Percentiles rank a stretch among this genome's conserved stretches.
These are phyloP conservation scores for Melipona bicolor DNA, from an alignment of 2,888 invertebrate genomes.

Conservation along the genomic window DNA sequence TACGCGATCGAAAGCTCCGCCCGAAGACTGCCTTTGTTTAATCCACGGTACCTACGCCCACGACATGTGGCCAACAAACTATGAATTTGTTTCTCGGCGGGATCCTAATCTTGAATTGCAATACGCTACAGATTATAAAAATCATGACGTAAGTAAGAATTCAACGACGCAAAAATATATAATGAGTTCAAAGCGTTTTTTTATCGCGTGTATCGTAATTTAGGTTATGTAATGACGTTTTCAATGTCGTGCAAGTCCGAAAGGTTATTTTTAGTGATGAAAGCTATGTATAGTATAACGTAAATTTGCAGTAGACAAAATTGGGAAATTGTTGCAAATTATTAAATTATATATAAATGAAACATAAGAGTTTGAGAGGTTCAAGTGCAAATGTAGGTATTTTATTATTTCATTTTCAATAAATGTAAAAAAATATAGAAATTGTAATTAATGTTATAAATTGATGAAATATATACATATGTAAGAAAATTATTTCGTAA, in stretches of 20 bases:
- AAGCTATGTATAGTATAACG: neutral
- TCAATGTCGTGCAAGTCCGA: neutral
- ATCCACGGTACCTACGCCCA: conserved; percentile 78
- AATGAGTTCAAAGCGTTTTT: neutral
- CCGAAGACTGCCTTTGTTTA: conserved; percentile 80
- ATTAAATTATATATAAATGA: neutral
- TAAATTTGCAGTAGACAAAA: neutral
- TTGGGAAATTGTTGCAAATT: neutral
- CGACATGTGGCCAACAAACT: conserved; percentile 75
- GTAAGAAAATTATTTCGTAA: neutral
- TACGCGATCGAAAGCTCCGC: conserved; percentile 80
- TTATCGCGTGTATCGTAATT: neutral
- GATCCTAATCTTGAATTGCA: conserved; percentile 51
- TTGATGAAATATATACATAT: accelerated
- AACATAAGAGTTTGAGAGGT: neutral
- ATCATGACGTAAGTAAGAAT: conserved; percentile 5
- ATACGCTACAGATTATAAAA: conserved; percentile 29
- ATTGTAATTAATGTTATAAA: neutral
- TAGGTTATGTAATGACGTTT: neutral
- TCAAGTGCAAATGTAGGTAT: neutral
- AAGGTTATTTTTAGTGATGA: neutral
- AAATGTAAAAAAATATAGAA: neutral
- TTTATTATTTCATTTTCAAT: neutral
- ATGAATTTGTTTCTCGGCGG: conserved; percentile 55
- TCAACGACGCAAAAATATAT: conserved; percentile 12